These are phyloP conservation scores for Reticulitermes lucifugus DNA, from an alignment of 2,888 invertebrate species.

Conservation along the genomic window DNA sequence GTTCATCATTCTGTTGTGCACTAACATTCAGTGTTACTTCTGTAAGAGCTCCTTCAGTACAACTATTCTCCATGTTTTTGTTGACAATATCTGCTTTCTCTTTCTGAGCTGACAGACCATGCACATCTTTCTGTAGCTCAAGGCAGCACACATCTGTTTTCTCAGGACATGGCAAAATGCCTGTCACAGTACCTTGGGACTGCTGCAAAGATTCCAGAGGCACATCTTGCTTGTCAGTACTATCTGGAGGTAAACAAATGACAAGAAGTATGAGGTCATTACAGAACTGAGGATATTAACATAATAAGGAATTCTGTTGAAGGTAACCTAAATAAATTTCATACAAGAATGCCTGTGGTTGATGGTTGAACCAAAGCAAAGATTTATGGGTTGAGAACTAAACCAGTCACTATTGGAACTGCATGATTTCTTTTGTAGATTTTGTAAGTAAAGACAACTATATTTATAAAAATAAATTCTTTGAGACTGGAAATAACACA, in stretches of 20 bases:
- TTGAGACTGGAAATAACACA: too few relatives aligned
- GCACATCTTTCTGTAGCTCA: neutral
- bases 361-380: too few relatives aligned
- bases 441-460: too few relatives aligned
- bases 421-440: too few relatives aligned
- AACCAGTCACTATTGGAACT: too few relatives aligned
- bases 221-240: neutral
- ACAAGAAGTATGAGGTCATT: neutral
- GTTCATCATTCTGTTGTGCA: neutral
- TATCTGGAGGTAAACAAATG: neutral
- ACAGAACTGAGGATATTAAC: too few relatives aligned
- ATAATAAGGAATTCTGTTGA: too few relatives aligned
- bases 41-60: neutral
- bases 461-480: too few relatives aligned
- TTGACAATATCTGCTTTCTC: neutral
- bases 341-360: too few relatives aligned
- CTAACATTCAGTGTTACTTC: neutral
- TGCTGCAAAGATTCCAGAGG: neutral
- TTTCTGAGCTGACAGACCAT: neutral
- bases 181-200: neutral
- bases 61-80: neutral
- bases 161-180: neutral
- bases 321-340: too few relatives aligned
- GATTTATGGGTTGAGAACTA: too few relatives aligned
- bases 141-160: neutral